Conservation (phyloP, 2,797 vertebrate species). For the Syngnathus acus region DNA sequence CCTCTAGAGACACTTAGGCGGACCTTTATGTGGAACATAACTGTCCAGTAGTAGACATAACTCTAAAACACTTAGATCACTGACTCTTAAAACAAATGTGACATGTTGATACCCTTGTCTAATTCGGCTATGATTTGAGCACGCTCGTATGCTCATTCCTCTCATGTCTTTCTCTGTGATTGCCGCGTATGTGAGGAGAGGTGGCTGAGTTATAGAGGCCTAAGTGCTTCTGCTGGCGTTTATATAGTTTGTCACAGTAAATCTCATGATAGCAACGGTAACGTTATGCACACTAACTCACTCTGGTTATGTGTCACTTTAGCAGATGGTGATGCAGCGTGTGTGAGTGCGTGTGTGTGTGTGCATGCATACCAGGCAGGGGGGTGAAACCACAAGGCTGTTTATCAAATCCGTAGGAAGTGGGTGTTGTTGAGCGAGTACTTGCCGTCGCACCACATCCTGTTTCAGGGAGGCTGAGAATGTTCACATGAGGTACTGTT, state of each 20-base stretch:
- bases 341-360: conserved; percentile 17
- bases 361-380: conserved; percentile 33
- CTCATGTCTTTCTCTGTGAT: conserved; percentile 9
- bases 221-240: conserved; percentile 42
- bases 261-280: conserved; percentile 33
- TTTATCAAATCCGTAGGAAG: conserved; percentile 80
- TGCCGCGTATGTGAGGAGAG: conserved; percentile 11
- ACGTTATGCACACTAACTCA: conserved; percentile 43
- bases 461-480: conserved; percentile 48
- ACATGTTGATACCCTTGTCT: conserved; percentile 41
- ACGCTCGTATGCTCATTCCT: conserved; percentile 28
- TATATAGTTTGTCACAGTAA: conserved; percentile 45
- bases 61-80: conserved; percentile 38
- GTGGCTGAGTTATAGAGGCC: conserved; percentile 34
- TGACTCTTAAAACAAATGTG: conserved; percentile 41
- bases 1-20: conserved; percentile 14
- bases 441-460: conserved; percentile 61
- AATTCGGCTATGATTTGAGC: conserved; percentile 42
- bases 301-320: conserved; percentile 43
- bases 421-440: conserved; percentile 72
- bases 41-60: conserved; percentile 33
- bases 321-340: conserved; percentile 52
- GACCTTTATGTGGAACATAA: conserved; percentile 26
- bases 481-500: conserved; percentile 53
- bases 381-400: conserved; percentile 69